phyloP scores from a whole-genome alignment of 2,888 invertebrate species.

The Leucozona laternaria region DNA sequence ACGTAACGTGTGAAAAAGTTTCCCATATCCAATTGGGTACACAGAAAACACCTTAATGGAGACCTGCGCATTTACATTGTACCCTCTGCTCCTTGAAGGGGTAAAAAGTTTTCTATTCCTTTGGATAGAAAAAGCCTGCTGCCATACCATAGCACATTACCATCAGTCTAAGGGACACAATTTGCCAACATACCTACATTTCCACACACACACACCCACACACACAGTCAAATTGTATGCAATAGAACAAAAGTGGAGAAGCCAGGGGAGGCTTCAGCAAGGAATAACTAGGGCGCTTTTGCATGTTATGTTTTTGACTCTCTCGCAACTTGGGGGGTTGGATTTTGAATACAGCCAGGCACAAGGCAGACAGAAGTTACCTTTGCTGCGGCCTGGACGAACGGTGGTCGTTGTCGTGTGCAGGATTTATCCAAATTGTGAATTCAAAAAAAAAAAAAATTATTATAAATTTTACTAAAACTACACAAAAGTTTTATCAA shows the following conservation, averaged over 20 bases:
- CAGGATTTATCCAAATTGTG: slow-evolving; percentile 75
- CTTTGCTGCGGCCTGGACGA: slow-evolving; percentile 84
- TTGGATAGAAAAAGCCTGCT: slow-evolving; percentile 41
- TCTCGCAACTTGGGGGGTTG: slow-evolving; percentile 74
- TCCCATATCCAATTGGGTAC: slow-evolving; percentile 68
- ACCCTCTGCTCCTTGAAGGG: slow-evolving; percentile 67
- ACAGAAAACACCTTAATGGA: slow-evolving; percentile 66
- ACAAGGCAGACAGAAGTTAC: slow-evolving; percentile 83
- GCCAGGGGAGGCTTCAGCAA: slow-evolving; percentile 53
- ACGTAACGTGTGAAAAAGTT: slow-evolving; percentile 67
- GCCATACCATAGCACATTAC: background rate
- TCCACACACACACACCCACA: slow-evolving; percentile 45
- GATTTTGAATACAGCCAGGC: slow-evolving; percentile 76
- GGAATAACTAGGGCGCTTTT: slow-evolving; percentile 65
- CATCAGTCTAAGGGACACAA: slow-evolving; percentile 1
- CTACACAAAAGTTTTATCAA: slow-evolving; percentile 30
- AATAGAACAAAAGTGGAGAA: slow-evolving; percentile 40
- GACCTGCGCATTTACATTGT: slow-evolving; percentile 52
- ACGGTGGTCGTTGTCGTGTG: slow-evolving; percentile 81
- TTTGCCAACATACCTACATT: slow-evolving; percentile 42
- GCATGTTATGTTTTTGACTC: slow-evolving; percentile 40
- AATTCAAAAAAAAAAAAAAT: slow-evolving; percentile 48
- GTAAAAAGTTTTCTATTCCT: slow-evolving; percentile 51
- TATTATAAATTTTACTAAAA: slow-evolving; percentile 44
- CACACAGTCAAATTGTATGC: background rate